Base-by-base conservation (phyloP, 2,797 vertebrate species). In the Pachyuromys duprasi region DNA sequence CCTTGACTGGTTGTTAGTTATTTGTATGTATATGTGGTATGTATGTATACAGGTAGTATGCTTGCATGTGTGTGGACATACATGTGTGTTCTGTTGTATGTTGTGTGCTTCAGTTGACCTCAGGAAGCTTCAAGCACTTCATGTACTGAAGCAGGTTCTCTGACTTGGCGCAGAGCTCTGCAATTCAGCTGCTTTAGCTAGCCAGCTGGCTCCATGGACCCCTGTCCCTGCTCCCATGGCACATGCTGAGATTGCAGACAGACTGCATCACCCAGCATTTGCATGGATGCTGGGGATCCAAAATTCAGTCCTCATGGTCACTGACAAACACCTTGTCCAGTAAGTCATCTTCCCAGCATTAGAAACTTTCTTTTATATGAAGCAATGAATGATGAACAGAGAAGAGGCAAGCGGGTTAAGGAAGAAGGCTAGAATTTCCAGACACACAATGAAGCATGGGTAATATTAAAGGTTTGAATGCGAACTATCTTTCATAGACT, bases 301-400 rank as follows among this genome's bases (percentile, higher is more conserved):
- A 28, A 72, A n/a, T 39, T 36, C 22, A 28, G 84, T 72, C 84
- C 63, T 57, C 49, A 36, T 20, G 5, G 67, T 39, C n/a, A 57
- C 2, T 5, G 24, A 5, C 14, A 82, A 70, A 33, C 22, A 17
- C n/a, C 55, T 70, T 72, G 9, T 45, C 65, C 49, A 86, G 24
- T 86, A 53, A 69, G 33, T 31, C 65, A 53, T 57, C 49, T 57
- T 26, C 67, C 3, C 33, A 70, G 49, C 24, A 49, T 55, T 86
- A 49, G 93, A 97, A 97, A 76, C 86, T 97, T 96, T 97, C 75
- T 26, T 96, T 96, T 89, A 78, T 89, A 95, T 97, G 95, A 95
- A 96, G 89, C 95, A 96, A 94, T 26, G 75, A 75, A 92, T 94
- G 94, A 36, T 65, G 65, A 55, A 13, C 82, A 86, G 55, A 45